These are phyloP conservation scores for Agrochola lychnidis DNA, from an alignment of 2,888 invertebrate species.

Conservation along the genomic window DNA sequence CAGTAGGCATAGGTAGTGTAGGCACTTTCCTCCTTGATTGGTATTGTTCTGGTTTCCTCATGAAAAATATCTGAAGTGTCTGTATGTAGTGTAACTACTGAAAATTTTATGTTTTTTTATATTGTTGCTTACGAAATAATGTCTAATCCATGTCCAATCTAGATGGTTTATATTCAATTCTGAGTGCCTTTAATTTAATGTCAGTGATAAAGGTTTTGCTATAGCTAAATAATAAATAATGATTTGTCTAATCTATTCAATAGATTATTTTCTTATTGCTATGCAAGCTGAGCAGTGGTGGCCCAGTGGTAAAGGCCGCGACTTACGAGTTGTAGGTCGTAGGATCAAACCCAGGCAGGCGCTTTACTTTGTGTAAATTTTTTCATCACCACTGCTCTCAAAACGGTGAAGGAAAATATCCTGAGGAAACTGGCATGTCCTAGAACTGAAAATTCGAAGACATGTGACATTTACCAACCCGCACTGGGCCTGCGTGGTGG, in stretches of 20 bases:
- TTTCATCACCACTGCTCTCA: too few relatives aligned
- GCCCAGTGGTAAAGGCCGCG: too few relatives aligned
- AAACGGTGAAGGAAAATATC: too few relatives aligned
- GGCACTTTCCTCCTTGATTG: neutral
- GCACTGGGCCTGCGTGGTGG: too few relatives aligned
- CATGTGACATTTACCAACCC: too few relatives aligned
- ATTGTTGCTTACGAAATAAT: slow-evolving; percentile 12
- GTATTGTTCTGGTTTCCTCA: neutral
- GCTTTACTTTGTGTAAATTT: too few relatives aligned
- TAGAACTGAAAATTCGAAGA: too few relatives aligned
- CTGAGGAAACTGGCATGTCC: too few relatives aligned
- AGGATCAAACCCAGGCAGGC: too few relatives aligned
- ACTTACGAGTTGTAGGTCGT: too few relatives aligned
- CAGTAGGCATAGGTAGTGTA: slow-evolving; percentile 16
- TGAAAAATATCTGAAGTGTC: neutral
- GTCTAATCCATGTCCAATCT: slow-evolving; percentile 34
- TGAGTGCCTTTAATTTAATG: neutral
- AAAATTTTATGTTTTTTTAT: slow-evolving; percentile 16
- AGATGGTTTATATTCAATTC: slow-evolving; percentile 33
- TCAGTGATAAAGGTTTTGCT: slow-evolving; percentile 24
- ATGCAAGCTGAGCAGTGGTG: neutral
- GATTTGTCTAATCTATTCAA: neutral
- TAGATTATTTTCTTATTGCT: slow-evolving; percentile 7
- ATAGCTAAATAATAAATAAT: neutral
- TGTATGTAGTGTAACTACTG: slow-evolving; percentile 5